Evolutionary conservation across 2,888 invertebrate genomes (phyloP).

Genomic region (Ophion costatus): DNA sequence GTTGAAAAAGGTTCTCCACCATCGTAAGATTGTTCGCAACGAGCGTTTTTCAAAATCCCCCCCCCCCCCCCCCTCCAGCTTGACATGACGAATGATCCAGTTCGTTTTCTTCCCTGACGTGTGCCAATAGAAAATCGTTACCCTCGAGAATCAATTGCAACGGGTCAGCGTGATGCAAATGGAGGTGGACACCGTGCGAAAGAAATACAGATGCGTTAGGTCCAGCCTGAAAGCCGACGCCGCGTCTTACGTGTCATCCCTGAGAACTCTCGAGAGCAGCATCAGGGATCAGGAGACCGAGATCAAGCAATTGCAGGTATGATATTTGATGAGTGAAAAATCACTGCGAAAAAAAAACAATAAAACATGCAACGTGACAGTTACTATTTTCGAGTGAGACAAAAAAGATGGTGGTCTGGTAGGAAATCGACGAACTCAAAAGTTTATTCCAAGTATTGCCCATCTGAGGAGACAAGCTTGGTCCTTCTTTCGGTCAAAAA

Average conservation of each 20-base stretch:
- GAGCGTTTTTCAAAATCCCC: neutral
- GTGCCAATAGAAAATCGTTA: conserved; percentile 83
- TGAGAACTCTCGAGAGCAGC: conserved; percentile 88
- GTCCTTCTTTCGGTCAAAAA: too few relatives aligned
- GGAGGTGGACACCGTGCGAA: conserved; percentile 91
- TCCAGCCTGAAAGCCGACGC: conserved; percentile 80
- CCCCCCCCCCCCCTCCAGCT: neutral
- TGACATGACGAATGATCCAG: conserved; percentile 15
- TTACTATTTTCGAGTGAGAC: neutral
- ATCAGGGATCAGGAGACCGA: conserved; percentile 89
- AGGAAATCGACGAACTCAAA: neutral
- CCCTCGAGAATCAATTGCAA: conserved; percentile 92
- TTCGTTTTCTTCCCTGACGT: conserved; percentile 11
- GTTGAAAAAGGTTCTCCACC: conserved; percentile 86
- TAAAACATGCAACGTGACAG: too few relatives aligned
- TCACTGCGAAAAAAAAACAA: neutral
- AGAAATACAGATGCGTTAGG: conserved; percentile 90
- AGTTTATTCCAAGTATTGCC: neutral
- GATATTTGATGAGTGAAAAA: conserved; percentile 19
- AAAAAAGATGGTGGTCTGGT: neutral
- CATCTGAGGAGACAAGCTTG: too few relatives aligned
- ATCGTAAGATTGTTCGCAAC: conserved; percentile 65
- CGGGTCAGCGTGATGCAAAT: conserved; percentile 92
- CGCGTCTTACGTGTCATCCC: conserved; percentile 83
- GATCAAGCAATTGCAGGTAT: conserved; percentile 89